Base-by-base conservation (phyloP, 2,888 invertebrate genomes). In the Eristalis arbustorum region DNA sequence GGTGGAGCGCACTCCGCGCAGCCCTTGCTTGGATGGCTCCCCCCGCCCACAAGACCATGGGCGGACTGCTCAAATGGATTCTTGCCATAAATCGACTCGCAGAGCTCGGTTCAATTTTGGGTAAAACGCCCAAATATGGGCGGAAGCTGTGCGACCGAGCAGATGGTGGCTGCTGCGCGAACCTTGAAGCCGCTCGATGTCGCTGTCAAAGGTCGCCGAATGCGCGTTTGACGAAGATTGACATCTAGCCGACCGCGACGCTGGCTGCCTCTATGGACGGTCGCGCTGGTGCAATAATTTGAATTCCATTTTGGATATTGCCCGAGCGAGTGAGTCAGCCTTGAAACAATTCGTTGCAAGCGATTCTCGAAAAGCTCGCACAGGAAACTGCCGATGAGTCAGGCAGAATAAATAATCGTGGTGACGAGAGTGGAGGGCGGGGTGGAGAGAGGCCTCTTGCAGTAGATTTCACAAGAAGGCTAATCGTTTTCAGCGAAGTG, bases 11-110 rank as follows among this genome's bases (percentile, higher is more conserved):
- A 66, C 57, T 68, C 67, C 61, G 37, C 61, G 5, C 31, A 31
- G 31, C 31, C 31, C 31, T 3, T 3, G 31, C 4, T 4, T 28
- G 2, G 67, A 67, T 67, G 67, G n/a, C n/a, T n/a, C 31, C 59
- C 42, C 22, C 22, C 57, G 40, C 61, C n/a, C n/a, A n/a, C n/a
- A n/a, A 40, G 67, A 59, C 61, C 59, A 59, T 84, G 76, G 84
- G 84, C 84, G 84, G 84, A 84, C 76, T 62, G 76, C 67, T 72
- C 68, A 25, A 76, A 80, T 84, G 49, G 63, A 63, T 76, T 80
- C 57, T 72, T 6, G 62, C 76, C 84, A 84, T 84, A 84, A 18
- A 75, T 67, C 25, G 40, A 59, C 31, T 8, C 59, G 23, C 6
- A 4, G n/a, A 49, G 49, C 18, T 62, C 75, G 25, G 72, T 81